These are phyloP conservation scores for Hippocampus mohnikei DNA, from an alignment of 2,113 vertebrate species.

Conservation along the genomic window DNA sequence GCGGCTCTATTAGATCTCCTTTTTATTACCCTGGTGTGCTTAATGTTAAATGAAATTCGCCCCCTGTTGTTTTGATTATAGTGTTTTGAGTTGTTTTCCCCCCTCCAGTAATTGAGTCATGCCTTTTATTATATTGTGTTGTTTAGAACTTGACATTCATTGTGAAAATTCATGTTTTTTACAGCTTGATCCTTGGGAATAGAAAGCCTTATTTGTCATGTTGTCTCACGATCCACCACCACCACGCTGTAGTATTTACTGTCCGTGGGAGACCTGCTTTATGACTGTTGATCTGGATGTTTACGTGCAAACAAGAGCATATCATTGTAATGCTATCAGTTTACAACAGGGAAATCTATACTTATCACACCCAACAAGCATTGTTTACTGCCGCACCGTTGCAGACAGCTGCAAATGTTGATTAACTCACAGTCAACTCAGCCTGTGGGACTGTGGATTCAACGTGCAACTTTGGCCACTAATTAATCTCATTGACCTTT, in stretches of 20 bases:
- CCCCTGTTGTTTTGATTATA: neutral
- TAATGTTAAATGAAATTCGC: neutral
- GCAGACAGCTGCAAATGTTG: conserved; percentile 31
- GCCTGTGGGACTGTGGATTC: conserved; percentile 17
- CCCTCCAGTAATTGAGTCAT: neutral
- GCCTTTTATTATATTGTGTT: neutral
- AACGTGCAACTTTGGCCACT: conserved; percentile 14
- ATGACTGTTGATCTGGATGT: conserved; percentile 51
- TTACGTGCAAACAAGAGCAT: conserved; percentile 55
- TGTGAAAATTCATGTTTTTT: conserved; percentile 9
- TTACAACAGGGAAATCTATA: conserved; percentile 38
- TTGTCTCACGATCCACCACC: conserved; percentile 21
- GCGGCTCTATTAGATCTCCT: neutral
- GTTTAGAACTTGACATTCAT: conserved; percentile 1
- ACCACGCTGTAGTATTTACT: conserved; percentile 47
- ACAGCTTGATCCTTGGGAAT: conserved; percentile 5
- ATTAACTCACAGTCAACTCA: conserved; percentile 18
- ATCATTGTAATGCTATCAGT: conserved; percentile 52
- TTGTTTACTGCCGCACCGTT: conserved; percentile 52
- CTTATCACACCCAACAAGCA: conserved; percentile 46
- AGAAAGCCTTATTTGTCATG: conserved; percentile 35
- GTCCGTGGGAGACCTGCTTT: conserved; percentile 43
- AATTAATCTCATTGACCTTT: conserved; percentile 27
- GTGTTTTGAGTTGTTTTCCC: neutral
- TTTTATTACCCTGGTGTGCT: neutral